A percentile compares a stretch with the other conserved stretches of the same genome.
phyloP scores from a whole-genome alignment of 2,888 invertebrate species.

The Eupelmus urozonus region DNA sequence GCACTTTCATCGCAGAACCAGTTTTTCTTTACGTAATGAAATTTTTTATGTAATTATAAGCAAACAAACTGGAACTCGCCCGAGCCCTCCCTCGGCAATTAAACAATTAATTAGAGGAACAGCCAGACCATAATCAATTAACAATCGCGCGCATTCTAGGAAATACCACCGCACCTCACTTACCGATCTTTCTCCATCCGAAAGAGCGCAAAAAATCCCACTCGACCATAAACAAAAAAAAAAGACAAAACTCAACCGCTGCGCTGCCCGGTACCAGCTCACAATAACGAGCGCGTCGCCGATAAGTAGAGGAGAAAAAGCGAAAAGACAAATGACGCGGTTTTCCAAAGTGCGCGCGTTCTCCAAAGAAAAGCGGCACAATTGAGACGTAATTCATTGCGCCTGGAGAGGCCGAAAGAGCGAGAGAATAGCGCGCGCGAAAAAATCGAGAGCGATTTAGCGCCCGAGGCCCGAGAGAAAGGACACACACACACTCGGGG shows the following conservation, averaged over 20 bases:
- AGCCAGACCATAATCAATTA: conserved; percentile 25
- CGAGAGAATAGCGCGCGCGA: too few species aligned
- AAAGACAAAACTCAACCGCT: too few species aligned
- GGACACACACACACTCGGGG: neutral
- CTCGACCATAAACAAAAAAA: neutral
- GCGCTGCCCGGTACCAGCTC: neutral
- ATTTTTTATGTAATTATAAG: neutral
- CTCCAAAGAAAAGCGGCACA: conserved; percentile 13
- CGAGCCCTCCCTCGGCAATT: conserved; percentile 6
- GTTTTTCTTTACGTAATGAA: conserved; percentile 14
- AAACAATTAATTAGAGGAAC: conserved; percentile 45
- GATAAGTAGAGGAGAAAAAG: neutral
- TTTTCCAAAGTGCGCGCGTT: neutral
- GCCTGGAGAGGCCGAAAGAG: conserved; percentile 23
- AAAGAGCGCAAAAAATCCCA: neutral
- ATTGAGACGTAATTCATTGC: conserved; percentile 55
- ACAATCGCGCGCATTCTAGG: conserved; percentile 4
- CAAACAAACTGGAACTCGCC: neutral
- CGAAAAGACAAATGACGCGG: neutral
- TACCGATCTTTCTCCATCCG: neutral
- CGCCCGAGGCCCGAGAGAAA: conserved; percentile 39
- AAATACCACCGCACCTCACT: neutral
- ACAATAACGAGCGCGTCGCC: neutral
- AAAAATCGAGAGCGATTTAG: conserved; percentile 26
- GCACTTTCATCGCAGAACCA: conserved; percentile 9